Evolutionary conservation across 2,797 vertebrate species (phyloP).

Genomic region (Tauraco hartlaubi): DNA sequence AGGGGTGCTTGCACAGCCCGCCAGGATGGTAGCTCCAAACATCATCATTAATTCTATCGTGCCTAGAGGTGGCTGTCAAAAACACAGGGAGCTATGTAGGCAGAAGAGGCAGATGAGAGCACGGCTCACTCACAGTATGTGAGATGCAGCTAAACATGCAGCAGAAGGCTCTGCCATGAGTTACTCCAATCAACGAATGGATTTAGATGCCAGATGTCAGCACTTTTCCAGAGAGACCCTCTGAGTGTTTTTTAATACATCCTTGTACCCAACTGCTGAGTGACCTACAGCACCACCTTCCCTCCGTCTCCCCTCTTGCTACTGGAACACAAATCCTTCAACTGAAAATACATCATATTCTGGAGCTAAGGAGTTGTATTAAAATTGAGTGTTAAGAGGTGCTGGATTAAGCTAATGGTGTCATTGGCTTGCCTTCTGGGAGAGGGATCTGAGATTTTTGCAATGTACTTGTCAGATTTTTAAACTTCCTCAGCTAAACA

Average conservation of each 20-base stretch:
- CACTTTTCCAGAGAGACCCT: neutral
- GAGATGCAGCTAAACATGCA: neutral
- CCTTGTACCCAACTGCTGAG: slow-evolving; percentile 1
- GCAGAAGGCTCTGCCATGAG: neutral
- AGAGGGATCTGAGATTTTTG: slow-evolving; percentile 55
- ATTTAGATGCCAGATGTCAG: neutral
- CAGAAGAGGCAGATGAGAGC: neutral
- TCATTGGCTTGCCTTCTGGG: slow-evolving; percentile 67
- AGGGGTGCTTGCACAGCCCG: neutral
- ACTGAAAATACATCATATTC: slow-evolving; percentile 44
- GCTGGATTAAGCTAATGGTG: slow-evolving; percentile 73
- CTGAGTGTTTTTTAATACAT: neutral
- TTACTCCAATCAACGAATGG: neutral
- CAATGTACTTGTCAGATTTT: slow-evolving; percentile 53
- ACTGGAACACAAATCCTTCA: slow-evolving; percentile 56
- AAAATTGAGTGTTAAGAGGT: slow-evolving; percentile 41
- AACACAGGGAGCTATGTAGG: neutral
- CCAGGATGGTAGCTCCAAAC: slow-evolving; percentile 6
- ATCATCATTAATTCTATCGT: neutral
- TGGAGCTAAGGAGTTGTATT: slow-evolving; percentile 26
- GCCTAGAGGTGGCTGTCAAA: neutral
- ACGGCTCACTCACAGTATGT: fast-evolving
- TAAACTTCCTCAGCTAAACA: slow-evolving; percentile 53
- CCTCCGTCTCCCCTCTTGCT: neutral
- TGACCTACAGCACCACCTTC: slow-evolving; percentile 19